Percentiles rank a stretch among this genome's conserved stretches.
These are phyloP conservation scores for Diogma glabrata DNA, from an alignment of 2,888 invertebrate genomes.

Conservation along the genomic window DNA sequence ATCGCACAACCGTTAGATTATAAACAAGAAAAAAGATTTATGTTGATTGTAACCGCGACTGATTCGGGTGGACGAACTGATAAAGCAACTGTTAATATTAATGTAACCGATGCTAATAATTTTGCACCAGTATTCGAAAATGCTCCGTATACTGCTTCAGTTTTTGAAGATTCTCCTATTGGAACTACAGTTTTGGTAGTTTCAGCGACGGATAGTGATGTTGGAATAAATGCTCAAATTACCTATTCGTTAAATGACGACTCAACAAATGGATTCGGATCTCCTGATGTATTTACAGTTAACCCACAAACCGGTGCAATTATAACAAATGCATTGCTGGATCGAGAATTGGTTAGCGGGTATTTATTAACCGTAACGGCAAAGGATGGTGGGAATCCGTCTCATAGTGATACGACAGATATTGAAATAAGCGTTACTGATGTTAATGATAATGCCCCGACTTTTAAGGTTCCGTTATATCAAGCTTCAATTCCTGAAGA, in stretches of 20 bases:
- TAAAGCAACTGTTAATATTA: conserved; percentile 80
- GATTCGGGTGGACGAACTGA: conserved; percentile 84
- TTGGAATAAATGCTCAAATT: conserved; percentile 86
- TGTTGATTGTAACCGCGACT: conserved; percentile 75
- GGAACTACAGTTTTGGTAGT: conserved; percentile 89
- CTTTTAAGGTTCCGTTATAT: conserved; percentile 72
- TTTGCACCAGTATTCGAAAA: conserved; percentile 88
- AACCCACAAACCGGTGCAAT: conserved; percentile 91
- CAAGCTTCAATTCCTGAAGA: conserved; percentile 78
- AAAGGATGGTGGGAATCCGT: conserved; percentile 82
- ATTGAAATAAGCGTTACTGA: conserved; percentile 92
- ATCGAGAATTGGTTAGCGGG: conserved; percentile 70
- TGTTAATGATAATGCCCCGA: conserved; percentile 90
- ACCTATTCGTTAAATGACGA: conserved; percentile 66
- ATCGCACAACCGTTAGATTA: conserved; percentile 86
- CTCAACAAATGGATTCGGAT: conserved; percentile 42
- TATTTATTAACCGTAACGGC: conserved; percentile 88
- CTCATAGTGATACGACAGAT: conserved; percentile 86
- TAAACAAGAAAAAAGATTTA: conserved; percentile 79
- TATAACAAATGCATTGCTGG: conserved; percentile 69
- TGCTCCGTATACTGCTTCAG: conserved; percentile 79
- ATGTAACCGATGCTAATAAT: conserved; percentile 90
- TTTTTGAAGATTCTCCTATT: conserved; percentile 85
- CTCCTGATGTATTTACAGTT: conserved; percentile 68
- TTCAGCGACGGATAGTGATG: conserved; percentile 86